Percentiles rank a stretch among this genome's conserved stretches.
Conservation (phyloP, 1,140 invertebrate species). For the Calycopis cecrops region DNA sequence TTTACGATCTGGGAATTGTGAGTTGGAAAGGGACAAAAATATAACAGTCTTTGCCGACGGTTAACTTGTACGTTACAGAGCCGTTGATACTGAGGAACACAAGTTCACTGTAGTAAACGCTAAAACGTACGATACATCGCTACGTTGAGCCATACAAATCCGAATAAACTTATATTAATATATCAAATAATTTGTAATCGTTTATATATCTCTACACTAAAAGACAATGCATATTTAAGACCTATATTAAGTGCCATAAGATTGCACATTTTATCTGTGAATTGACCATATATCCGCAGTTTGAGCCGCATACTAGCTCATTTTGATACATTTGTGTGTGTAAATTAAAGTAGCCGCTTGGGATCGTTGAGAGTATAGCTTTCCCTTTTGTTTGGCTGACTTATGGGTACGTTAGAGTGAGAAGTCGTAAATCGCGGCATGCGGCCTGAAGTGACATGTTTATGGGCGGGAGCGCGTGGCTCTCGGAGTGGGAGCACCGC, state of each 20-base stretch:
- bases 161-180: no score
- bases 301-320: constrained; percentile 65
- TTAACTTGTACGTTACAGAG: constrained; percentile 49
- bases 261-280: constrained; percentile 36
- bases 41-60: constrained; percentile 63
- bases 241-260: neutral
- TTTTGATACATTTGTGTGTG: constrained; percentile 62
- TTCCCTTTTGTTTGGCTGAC: constrained; percentile 72
- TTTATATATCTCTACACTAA: no score
- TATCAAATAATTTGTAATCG: no score
- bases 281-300: constrained; percentile 35
- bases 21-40: constrained; percentile 71
- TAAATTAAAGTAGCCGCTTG: constrained; percentile 72
- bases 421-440: constrained; percentile 69
- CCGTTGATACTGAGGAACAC: constrained; percentile 50
- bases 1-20: constrained; percentile 77
- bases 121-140: constrained; percentile 20
- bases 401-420: constrained; percentile 71
- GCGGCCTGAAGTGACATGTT: constrained; percentile 68
- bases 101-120: constrained; percentile 50
- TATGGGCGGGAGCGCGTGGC: constrained; percentile 63
- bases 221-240: no score
- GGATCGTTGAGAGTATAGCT: constrained; percentile 70
- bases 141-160: no score
- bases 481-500: constrained; percentile 53